Conservation (phyloP, 2,113 vertebrate species). For the Rhombomys opimus region DNA sequence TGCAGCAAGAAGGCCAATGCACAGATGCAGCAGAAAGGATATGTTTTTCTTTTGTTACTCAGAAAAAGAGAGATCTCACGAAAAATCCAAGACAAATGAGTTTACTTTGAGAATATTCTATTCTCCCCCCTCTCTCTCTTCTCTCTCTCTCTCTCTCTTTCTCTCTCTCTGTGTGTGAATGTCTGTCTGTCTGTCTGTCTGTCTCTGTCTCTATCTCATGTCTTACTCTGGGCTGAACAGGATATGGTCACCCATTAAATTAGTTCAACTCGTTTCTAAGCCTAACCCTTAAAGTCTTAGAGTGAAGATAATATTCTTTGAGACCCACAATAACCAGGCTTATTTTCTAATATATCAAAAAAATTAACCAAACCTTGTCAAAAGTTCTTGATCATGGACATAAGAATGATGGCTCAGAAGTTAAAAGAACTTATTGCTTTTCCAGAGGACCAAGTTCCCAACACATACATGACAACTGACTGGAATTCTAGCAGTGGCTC, state of each 20-base stretch:
- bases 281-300: not conserved
- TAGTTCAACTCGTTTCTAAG: not conserved
- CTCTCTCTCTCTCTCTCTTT: not conserved
- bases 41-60: not conserved
- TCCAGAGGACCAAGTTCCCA: not conserved
- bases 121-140: not conserved
- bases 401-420: not conserved
- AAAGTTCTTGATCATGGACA: not conserved
- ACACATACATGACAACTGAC: not conserved
- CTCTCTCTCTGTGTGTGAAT: no score
- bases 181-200: no score
- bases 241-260: not conserved
- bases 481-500: not conserved
- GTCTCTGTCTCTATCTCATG: not conserved
- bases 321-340: not conserved
- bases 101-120: not conserved
- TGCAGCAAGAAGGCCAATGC: not conserved
- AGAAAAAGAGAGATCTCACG: not conserved
- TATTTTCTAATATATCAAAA: not conserved
- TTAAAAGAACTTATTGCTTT: not conserved
- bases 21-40: not conserved
- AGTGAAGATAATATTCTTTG: not conserved
- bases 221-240: not conserved
- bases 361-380: not conserved
- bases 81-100: not conserved